Conservation (phyloP, 2,888 invertebrate species). For the Augiades crinisus region DNA sequence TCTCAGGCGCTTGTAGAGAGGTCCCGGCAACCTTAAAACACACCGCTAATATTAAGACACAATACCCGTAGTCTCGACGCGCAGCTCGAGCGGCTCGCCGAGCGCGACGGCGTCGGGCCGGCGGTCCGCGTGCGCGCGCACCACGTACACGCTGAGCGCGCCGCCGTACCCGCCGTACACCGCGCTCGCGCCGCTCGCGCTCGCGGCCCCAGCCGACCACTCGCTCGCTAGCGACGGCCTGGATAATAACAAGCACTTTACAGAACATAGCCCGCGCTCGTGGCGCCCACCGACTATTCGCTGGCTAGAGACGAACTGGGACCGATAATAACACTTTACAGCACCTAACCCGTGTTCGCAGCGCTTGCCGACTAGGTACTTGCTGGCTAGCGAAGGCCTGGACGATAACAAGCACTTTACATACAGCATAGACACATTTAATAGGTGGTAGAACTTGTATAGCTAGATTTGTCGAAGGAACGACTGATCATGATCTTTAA, state of each 20-base stretch:
- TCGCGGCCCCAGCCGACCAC: slow-evolving; percentile 25
- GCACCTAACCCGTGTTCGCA: slow-evolving; percentile 29
- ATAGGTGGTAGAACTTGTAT: too few species aligned
- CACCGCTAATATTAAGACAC: too few species aligned
- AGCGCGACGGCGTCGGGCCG: slow-evolving; percentile 53
- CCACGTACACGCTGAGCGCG: slow-evolving; percentile 67
- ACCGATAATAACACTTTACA: too few species aligned
- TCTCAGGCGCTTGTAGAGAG: too few species aligned
- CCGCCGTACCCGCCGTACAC: slow-evolving; percentile 53
- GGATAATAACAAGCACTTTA: background rate
- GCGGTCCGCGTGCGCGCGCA: slow-evolving; percentile 48
- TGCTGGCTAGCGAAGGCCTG: slow-evolving; percentile 44
- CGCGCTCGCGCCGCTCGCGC: slow-evolving; percentile 55
- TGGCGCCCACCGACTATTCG: too few species aligned
- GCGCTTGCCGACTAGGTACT: slow-evolving; percentile 29
- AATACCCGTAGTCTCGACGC: slow-evolving; percentile 63
- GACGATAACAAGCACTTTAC: background rate
- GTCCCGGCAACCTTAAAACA: too few species aligned
- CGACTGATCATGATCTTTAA: too few species aligned
- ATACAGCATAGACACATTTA: too few species aligned
- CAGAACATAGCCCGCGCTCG: too few species aligned
- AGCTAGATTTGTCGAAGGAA: too few species aligned
- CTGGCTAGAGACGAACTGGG: too few species aligned
- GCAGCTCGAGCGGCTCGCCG: slow-evolving; percentile 65
- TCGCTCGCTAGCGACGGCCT: slow-evolving; percentile 45